These are phyloP conservation scores for Tetramorium alpestre DNA, from an alignment of 1,140 invertebrate species.

Conservation along the genomic window DNA sequence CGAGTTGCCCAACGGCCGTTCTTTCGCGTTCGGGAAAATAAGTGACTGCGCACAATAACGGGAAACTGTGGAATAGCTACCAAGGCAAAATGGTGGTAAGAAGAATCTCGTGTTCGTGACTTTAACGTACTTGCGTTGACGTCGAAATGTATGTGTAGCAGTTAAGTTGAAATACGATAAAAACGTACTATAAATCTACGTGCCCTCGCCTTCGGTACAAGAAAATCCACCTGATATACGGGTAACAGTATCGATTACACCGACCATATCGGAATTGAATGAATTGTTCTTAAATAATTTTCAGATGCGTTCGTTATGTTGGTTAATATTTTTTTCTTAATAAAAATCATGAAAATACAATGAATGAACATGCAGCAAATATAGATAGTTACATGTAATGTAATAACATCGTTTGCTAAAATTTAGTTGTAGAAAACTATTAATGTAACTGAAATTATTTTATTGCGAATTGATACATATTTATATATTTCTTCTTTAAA, in stretches of 20 bases:
- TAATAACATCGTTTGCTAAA: not conserved
- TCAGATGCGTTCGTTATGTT: not conserved
- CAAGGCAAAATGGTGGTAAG: slow-evolving; percentile 53
- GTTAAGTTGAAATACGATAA: slow-evolving; percentile 61
- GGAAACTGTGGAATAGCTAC: slow-evolving; percentile 45
- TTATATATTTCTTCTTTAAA: not conserved
- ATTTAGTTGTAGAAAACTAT: not conserved
- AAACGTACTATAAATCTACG: slow-evolving; percentile 55
- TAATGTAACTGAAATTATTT: not conserved
- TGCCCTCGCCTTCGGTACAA: slow-evolving; percentile 31
- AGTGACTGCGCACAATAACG: slow-evolving; percentile 41
- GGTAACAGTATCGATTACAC: slow-evolving; percentile 62
- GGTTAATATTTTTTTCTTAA: not conserved
- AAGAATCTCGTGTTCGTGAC: slow-evolving; percentile 59
- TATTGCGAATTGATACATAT: not conserved
- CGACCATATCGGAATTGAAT: slow-evolving; percentile 12
- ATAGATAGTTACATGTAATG: not conserved
- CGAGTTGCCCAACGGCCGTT: slow-evolving; percentile 37
- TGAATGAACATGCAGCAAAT: not conserved
- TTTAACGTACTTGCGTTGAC: slow-evolving; percentile 62
- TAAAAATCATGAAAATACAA: not conserved
- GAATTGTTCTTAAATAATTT: slow-evolving; percentile 49
- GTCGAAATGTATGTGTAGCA: slow-evolving; percentile 53
- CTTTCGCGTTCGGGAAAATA: slow-evolving; percentile 29
- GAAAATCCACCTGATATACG: slow-evolving; percentile 61